phyloP scores from a whole-genome alignment of 2,888 invertebrate genomes.

The Resseliella maxima region DNA sequence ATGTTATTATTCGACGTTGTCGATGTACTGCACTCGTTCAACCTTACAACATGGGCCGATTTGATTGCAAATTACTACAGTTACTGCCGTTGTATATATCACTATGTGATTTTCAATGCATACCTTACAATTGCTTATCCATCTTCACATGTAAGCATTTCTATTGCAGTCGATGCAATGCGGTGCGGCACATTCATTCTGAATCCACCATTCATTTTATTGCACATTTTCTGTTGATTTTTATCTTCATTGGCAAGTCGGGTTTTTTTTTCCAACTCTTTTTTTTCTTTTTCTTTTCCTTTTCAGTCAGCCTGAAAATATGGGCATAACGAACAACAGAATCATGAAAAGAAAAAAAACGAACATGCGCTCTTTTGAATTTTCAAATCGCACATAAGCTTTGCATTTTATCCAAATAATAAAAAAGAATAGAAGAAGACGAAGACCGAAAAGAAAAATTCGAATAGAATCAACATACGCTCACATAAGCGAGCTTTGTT shows the following conservation, averaged over 20 bases:
- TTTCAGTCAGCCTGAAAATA: neutral
- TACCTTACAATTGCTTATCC: constrained; percentile 22
- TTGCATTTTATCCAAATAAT: neutral
- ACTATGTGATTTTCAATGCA: too few relatives aligned
- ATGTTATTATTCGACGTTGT: neutral
- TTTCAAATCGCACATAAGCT: constrained; percentile 34
- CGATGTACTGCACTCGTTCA: neutral
- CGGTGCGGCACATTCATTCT: neutral
- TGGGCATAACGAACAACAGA: neutral
- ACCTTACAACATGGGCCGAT: neutral
- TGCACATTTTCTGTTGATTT: constrained; percentile 40
- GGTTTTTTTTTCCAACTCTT: too few relatives aligned
- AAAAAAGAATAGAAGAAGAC: neutral
- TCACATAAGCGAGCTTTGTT: neutral
- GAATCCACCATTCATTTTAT: constrained; percentile 32
- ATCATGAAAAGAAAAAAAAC: neutral
- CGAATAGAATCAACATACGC: neutral
- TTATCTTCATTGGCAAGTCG: constrained; percentile 10
- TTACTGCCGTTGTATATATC: too few relatives aligned
- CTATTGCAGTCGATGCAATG: neutral
- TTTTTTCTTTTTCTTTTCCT: neutral
- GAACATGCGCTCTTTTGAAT: constrained; percentile 48
- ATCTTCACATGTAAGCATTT: constrained; percentile 7
- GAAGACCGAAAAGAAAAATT: neutral
- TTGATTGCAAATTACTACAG: neutral